Percentiles rank a stretch among this genome's conserved stretches.
phyloP scores from a whole-genome alignment of 2,888 invertebrate species.

The Parascotia fuliginaria region DNA sequence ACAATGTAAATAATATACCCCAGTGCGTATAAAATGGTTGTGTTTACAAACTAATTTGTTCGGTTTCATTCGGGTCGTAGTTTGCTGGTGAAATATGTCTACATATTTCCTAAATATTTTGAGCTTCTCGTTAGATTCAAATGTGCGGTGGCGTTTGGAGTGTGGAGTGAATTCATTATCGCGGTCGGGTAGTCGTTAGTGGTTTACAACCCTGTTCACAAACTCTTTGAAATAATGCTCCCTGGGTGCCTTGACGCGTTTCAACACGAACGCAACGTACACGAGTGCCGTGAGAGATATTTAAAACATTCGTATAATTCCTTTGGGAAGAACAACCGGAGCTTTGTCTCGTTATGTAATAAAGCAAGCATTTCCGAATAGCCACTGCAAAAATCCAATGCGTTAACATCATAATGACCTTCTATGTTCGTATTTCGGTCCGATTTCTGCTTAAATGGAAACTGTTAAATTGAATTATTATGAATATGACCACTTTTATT shows the following conservation, averaged over 20 bases:
- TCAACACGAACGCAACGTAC: constrained; percentile 44
- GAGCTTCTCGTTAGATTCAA: constrained; percentile 57
- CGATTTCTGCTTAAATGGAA: constrained; percentile 23
- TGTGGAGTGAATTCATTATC: constrained; percentile 78
- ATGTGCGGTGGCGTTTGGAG: constrained; percentile 64
- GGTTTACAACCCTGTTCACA: constrained; percentile 76
- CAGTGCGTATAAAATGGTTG: constrained; percentile 2
- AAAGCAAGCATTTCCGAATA: constrained; percentile 21
- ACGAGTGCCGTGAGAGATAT: constrained; percentile 46
- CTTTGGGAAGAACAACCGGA: constrained; percentile 34
- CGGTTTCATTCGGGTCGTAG: constrained; percentile 17
- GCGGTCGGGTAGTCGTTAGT: constrained; percentile 79
- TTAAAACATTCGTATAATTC: constrained; percentile 48
- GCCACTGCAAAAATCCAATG: constrained; percentile 28
- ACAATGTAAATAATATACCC: neutral
- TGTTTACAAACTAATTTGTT: constrained; percentile 35
- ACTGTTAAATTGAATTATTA: constrained; percentile 33
- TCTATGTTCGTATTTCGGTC: constrained; percentile 26
- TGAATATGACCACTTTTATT: constrained; percentile 5
- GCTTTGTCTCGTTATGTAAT: constrained; percentile 29
- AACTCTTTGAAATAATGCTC: constrained; percentile 79
- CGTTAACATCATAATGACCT: constrained; percentile 32
- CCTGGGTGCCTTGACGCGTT: constrained; percentile 58
- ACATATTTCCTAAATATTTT: constrained; percentile 51
- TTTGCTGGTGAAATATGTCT: constrained; percentile 36